Percentiles rank a stretch among this genome's conserved stretches.
phyloP scores from a whole-genome alignment of 2,113 vertebrate species.

The Callospermophilus lateralis region DNA sequence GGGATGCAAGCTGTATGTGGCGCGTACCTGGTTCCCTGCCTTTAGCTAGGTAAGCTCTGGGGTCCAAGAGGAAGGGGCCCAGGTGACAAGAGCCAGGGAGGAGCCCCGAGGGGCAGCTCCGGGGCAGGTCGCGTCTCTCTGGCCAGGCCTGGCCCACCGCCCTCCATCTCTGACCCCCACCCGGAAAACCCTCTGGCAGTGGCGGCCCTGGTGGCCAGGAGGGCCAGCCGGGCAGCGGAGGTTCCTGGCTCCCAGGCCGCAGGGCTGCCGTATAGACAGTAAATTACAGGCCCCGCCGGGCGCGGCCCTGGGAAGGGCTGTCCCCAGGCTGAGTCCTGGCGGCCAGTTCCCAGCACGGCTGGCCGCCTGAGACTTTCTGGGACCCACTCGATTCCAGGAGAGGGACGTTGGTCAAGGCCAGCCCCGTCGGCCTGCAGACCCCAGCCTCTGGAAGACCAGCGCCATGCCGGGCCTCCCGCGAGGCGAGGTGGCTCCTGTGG shows the following conservation, averaged over 20 bases:
- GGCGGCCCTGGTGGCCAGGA: neutral
- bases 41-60: rapidly evolving
- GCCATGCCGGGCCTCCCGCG: rapidly evolving
- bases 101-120: neutral
- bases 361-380: neutral
- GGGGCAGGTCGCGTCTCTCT: neutral
- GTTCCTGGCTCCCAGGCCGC: neutral
- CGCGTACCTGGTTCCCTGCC: no score
- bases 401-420: neutral
- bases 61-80: neutral
- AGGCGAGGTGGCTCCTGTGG: neutral
- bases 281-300: neutral
- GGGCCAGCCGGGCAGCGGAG: no score
- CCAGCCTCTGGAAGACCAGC: neutral
- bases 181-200: neutral
- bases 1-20: no score
- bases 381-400: neutral
- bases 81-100: neutral
- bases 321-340: conserved; percentile 20
- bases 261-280: neutral
- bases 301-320: neutral
- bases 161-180: no score
- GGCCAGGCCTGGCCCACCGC: neutral
- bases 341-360: neutral
- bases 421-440: neutral